Evolutionary conservation across 2,797 vertebrate species (phyloP).

Genomic region (Pachyuromys duprasi): DNA sequence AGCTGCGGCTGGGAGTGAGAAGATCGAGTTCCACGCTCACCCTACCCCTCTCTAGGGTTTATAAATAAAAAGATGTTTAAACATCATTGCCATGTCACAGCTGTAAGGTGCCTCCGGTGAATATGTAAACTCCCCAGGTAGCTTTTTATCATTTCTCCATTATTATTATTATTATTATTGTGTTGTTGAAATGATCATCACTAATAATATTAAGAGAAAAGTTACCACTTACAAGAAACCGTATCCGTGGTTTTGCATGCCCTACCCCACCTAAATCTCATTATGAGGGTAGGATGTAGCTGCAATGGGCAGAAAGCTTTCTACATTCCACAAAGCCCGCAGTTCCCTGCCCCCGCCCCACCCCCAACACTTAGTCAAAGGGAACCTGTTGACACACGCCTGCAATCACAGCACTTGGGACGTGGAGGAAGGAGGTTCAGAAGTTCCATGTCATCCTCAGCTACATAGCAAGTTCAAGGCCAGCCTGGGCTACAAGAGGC

Average conservation of each 20-base stretch:
- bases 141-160: neutral
- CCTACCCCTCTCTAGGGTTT: neutral
- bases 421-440: neutral
- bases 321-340: neutral
- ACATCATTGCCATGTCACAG: neutral
- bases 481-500: neutral
- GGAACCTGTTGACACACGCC: neutral
- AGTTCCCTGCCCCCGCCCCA: too few species aligned
- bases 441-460: neutral
- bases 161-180: neutral
- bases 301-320: neutral
- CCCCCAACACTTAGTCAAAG: too few species aligned
- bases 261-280: neutral
- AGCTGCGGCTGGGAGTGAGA: neutral
- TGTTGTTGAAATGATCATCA: neutral
- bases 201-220: slow-evolving; percentile 28
- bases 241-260: neutral
- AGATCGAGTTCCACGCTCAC: neutral
- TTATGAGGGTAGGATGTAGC: neutral
- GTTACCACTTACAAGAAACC: slow-evolving; percentile 11
- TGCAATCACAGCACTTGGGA: neutral
- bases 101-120: neutral
- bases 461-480: neutral
- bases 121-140: neutral
- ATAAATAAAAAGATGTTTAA: slow-evolving; percentile 29